Base-by-base conservation (phyloP, 2,888 invertebrate genomes). In the Thymelicus sylvestris region DNA sequence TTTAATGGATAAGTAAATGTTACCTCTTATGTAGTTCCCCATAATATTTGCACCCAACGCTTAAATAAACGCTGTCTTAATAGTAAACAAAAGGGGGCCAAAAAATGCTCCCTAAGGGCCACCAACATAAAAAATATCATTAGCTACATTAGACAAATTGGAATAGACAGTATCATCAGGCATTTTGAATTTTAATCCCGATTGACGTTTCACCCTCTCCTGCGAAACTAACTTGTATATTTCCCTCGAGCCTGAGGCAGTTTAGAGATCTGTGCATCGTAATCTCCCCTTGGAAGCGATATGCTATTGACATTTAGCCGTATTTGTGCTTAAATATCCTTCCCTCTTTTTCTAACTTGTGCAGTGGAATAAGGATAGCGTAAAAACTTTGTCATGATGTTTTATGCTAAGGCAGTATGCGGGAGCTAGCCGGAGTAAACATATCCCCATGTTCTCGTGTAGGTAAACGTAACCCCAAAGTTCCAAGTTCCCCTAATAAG, bases 401-500 rank as follows among this genome's bases (percentile, higher is more conserved):
- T 69, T 69, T 64, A 69, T 64, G 64, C 64, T 63, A 55, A 67
- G 67, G 55, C 55, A 62, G 15, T 50, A 55, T 59, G 31, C 31
- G 77, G 84, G 78, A 85, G 84, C 82, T 84, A 84, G 82, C 81
- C 81, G 80, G 78, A 82, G 83, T 84, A 88, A 88, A 91, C 87
- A 88, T 90, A 90, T 90, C 88, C 87, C 86, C 86, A 79, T 84
- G 86, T 86, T 85, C 86, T 83, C 80, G 81, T 84, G 81, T 80
- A 85, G 83, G 88, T 86, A 86, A 88, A 89, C 85, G 85, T 89
- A 84, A 90, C 92, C 92, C 91, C 87, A 89, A 92, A 92, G 87
- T 92, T 93, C 88, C 89, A 89, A 90, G 87, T 89, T 89, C 91
- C 92, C 91, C 91, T 92, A 92, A 93, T 92, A 93, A 93, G 91